Evolutionary conservation across 2,113 vertebrate species (phyloP), one percentile per base, ranked within the genome.

Genomic region (Megaleporinus macrocephalus): DNA sequence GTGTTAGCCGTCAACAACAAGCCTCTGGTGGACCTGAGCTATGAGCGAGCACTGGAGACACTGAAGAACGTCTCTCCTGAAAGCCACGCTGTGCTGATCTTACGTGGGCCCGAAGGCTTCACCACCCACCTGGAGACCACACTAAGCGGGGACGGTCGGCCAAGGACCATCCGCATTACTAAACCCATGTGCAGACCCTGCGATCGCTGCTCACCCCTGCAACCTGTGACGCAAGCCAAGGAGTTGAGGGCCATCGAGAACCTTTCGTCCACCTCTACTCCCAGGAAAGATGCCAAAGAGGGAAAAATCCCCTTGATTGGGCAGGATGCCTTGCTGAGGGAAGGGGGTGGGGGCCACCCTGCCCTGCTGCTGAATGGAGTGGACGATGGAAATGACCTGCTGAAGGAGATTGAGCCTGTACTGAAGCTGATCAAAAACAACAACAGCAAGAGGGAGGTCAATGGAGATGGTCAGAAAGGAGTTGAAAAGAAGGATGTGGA

Each of bases 111-210:
- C 0, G 97, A 99, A 92, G 97, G 98, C 59, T 99, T 97, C 92
- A 97, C 96, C 86, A 98, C 98, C 1, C 97, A 99, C 89, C 90
- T 99, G 92, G 98, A 99, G 93, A 99, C 97, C 88, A 99, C 98
- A 0, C 96, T 99, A 1, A 82, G 95, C 0, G 95, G 96, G 0
- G 97, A 99, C 2, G 97, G 98, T n/a, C 96, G 95, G 0, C 96
- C 96, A 0, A 96, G 96, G 89, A 99, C 97, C 2, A 89, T 98
- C 80, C 94, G 97, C 0, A 92, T 99, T 83, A 99, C 98, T 20
- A 94, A 94, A 33, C 96, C 97, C 0, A 86, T 96, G 0, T 88
- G 95, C 0, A 95, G 92, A 72, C 91, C 90, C 0, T 95, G 94
- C 0, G 95, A 97, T 65, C 90, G 95, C 78, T 94, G 96, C 88